A percentile compares a stretch with the other conserved stretches of the same genome.
Conservation (phyloP, 2,113 vertebrate genomes). For the Plotosus lineatus region DNA sequence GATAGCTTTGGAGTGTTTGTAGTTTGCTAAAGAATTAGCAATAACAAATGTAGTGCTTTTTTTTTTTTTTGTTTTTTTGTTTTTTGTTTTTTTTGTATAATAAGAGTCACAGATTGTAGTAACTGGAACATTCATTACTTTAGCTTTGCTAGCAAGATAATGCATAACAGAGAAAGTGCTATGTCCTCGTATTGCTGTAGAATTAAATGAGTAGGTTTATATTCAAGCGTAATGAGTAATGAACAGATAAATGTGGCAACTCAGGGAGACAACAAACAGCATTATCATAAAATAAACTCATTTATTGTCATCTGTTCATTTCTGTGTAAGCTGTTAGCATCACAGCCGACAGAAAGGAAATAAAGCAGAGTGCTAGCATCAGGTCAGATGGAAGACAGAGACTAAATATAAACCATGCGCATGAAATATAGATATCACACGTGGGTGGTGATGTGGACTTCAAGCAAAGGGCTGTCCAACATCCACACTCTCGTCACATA, state of each 20-base stretch:
- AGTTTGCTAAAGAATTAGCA: too few species aligned
- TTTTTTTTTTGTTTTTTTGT: too few species aligned
- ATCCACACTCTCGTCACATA: background rate
- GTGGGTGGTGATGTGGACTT: slow-evolving; percentile 11
- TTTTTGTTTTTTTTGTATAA: too few species aligned
- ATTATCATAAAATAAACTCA: background rate
- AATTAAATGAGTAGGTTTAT: background rate
- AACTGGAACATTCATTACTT: too few species aligned
- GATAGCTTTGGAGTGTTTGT: too few species aligned
- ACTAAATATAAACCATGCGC: slow-evolving; percentile 20
- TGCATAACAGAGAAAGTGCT: background rate
- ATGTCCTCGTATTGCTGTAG: background rate
- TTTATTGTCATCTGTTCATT: background rate
- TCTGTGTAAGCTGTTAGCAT: background rate
- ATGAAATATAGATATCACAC: slow-evolving; percentile 22
- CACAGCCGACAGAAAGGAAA: background rate
- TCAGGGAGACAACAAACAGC: background rate
- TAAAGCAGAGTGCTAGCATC: background rate
- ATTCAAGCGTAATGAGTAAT: background rate
- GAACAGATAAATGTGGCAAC: slow-evolving; percentile 4
- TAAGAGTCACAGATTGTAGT: too few species aligned
- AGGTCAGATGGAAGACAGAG: background rate
- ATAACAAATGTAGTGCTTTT: too few species aligned
- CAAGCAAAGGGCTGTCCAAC: background rate
- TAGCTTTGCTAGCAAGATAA: too few species aligned